A percentile compares a stretch with the other conserved stretches of the same genome.
These are phyloP conservation scores for Tanypteryx hageni DNA, from an alignment of 2,888 invertebrate species.

Conservation along the genomic window DNA sequence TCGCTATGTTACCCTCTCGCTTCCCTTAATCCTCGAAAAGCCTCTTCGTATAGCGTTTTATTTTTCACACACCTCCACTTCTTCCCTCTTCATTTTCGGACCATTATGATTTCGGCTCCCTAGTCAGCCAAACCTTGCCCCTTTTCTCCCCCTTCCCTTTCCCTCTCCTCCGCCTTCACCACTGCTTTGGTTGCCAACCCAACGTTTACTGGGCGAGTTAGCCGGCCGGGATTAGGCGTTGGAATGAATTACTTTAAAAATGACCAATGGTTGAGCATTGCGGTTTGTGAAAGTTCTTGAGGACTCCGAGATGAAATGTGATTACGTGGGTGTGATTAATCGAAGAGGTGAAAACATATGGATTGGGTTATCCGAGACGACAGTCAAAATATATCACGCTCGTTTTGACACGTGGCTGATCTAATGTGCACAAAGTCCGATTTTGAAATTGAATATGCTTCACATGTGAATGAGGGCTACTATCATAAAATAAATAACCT, in stretches of 20 bases:
- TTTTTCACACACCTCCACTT: background rate
- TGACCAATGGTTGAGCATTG: background rate
- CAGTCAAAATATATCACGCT: too few species aligned
- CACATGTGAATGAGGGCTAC: too few species aligned
- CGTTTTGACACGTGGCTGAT: too few species aligned
- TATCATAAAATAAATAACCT: too few species aligned
- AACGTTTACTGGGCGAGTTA: background rate
- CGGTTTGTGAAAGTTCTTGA: background rate
- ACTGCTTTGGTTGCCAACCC: background rate
- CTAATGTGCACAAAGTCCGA: too few species aligned
- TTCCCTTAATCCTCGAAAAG: constrained; percentile 1
- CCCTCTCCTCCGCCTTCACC: background rate
- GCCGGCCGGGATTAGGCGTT: background rate
- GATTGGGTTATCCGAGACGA: background rate
- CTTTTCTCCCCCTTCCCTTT: background rate
- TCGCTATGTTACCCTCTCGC: background rate
- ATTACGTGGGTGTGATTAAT: background rate
- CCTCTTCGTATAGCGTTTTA: background rate
- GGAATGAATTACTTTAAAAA: background rate
- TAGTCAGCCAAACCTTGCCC: too few species aligned
- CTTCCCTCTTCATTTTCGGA: background rate
- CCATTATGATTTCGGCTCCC: background rate
- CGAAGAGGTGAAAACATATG: background rate
- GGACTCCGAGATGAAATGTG: background rate
- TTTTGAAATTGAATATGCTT: too few species aligned